A percentile compares a stretch with the other conserved stretches of the same genome.
Conservation (phyloP, 2,797 vertebrate genomes). For the Lepus oiostolus region DNA sequence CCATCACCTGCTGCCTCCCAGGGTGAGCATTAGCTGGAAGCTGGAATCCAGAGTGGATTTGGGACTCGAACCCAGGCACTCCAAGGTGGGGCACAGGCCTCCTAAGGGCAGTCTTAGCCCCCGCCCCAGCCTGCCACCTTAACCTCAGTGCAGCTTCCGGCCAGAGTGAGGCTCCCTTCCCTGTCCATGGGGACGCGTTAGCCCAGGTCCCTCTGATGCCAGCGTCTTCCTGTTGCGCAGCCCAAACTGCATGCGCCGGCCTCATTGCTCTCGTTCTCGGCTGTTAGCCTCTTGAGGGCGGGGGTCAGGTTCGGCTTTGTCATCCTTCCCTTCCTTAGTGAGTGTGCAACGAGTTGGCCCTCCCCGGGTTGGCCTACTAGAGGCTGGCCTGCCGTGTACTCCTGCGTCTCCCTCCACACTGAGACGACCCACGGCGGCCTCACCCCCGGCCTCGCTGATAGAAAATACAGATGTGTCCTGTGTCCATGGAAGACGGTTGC, state of each 20-base stretch:
- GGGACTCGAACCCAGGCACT: too few species aligned
- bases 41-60: too few species aligned
- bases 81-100: too few species aligned
- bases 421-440: neutral
- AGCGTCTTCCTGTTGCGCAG: neutral
- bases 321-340: neutral
- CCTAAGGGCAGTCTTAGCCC: too few species aligned
- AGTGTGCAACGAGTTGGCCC: neutral
- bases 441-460: neutral
- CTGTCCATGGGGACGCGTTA: neutral
- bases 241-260: neutral
- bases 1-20: too few species aligned
- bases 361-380: neutral
- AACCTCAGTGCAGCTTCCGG: neutral
- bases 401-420: neutral
- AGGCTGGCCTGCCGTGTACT: neutral
- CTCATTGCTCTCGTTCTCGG: neutral
- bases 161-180: neutral
- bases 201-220: neutral
- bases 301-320: neutral
- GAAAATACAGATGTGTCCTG: constrained; percentile 13
- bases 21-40: too few species aligned
- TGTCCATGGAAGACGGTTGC: neutral
- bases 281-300: neutral
- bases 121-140: neutral